These are phyloP conservation scores for Seladonia tumulorum DNA, from an alignment of 2,888 invertebrate species.

Conservation along the genomic window DNA sequence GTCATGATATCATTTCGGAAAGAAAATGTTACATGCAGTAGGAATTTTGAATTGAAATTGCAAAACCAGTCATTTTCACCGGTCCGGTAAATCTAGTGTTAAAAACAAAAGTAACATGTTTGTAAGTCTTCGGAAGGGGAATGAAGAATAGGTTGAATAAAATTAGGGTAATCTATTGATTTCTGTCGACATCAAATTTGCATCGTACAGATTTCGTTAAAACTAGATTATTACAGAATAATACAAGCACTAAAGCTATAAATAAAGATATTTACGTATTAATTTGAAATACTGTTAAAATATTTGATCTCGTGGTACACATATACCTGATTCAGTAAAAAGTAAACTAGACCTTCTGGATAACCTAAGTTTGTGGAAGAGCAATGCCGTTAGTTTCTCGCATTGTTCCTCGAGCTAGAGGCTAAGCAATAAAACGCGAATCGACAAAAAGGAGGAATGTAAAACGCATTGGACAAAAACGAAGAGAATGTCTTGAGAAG, in stretches of 20 bases:
- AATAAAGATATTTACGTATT: not conserved
- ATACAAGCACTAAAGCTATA: not conserved
- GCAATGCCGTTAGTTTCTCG: slow-evolving; percentile 38
- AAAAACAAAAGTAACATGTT: too few relatives aligned
- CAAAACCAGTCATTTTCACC: too few relatives aligned
- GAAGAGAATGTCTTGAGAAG: slow-evolving; percentile 35
- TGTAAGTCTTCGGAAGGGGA: too few relatives aligned
- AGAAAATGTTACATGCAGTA: too few relatives aligned
- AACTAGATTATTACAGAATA: not conserved
- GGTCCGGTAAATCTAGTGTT: too few relatives aligned
- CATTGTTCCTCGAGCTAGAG: slow-evolving; percentile 43
- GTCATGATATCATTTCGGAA: too few relatives aligned
- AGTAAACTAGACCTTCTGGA: slow-evolving; percentile 21
- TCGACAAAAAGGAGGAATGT: slow-evolving; percentile 48
- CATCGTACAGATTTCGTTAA: not conserved
- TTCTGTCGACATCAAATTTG: not conserved
- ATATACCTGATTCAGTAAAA: not conserved
- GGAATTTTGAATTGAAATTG: too few relatives aligned
- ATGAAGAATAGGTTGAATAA: too few relatives aligned
- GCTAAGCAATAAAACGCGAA: slow-evolving; percentile 39
- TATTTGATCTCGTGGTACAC: not conserved
- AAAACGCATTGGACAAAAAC: slow-evolving; percentile 37
- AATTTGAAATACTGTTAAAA: not conserved
- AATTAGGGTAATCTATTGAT: not conserved
- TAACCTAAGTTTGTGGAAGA: slow-evolving; percentile 39